phyloP scores from a whole-genome alignment of 2,797 vertebrate genomes.

The Hoplostethus mediterraneus region DNA sequence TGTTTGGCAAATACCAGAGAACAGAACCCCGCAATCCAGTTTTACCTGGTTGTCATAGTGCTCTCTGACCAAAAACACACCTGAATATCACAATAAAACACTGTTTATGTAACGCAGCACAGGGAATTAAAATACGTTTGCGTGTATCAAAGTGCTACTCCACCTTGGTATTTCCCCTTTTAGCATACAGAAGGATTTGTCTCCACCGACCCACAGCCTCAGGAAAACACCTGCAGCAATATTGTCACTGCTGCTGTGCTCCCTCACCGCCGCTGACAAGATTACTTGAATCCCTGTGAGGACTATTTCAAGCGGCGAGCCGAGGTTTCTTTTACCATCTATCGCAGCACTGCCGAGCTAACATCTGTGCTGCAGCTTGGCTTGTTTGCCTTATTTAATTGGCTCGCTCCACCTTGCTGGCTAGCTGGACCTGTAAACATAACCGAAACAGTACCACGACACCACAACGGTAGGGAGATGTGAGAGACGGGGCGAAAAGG shows the following conservation, averaged over 20 bases:
- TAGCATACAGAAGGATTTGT: background rate
- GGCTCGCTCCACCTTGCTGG: constrained; percentile 24
- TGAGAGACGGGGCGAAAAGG: constrained; percentile 35
- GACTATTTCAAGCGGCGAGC: constrained; percentile 15
- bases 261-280: constrained; percentile 12
- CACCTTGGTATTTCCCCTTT: background rate
- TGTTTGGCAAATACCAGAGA: background rate
- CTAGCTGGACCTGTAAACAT: constrained; percentile 72
- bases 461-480: constrained; percentile 50
- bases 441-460: constrained; percentile 53
- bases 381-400: constrained; percentile 28
- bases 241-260: constrained; percentile 40
- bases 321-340: background rate
- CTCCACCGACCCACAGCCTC: constrained; percentile 30
- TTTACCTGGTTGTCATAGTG: background rate
- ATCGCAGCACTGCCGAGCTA: constrained; percentile 11
- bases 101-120: too few relatives aligned
- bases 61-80: constrained; percentile 18
- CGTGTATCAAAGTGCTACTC: background rate
- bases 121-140: background rate
- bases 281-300: constrained; percentile 27
- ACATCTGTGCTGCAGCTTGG: background rate
- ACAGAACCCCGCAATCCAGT: too few relatives aligned
- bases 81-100: background rate
- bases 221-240: constrained; percentile 72